Conservation (phyloP, 2,888 invertebrate genomes). For the Scrobipalpa costella region DNA sequence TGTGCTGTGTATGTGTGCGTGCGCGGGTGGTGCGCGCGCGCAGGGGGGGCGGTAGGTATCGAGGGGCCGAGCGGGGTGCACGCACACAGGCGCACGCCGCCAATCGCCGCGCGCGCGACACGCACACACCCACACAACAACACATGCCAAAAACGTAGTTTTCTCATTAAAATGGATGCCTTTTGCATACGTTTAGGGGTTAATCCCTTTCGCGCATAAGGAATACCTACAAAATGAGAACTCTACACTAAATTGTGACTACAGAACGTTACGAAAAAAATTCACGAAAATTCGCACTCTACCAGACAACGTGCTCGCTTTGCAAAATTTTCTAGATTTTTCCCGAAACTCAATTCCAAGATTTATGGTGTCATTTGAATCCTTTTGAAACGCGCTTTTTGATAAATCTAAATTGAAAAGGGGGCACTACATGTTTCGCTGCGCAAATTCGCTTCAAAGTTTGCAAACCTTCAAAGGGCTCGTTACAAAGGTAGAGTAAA, state of each 20-base stretch:
- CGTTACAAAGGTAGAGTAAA: slow-evolving; percentile 28
- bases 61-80: slow-evolving; percentile 65
- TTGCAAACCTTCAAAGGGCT: slow-evolving; percentile 36
- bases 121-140: slow-evolving; percentile 51
- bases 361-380: slow-evolving; percentile 36
- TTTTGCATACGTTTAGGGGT: slow-evolving; percentile 69
- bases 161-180: slow-evolving; percentile 59
- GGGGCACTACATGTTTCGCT: slow-evolving; percentile 30
- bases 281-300: slow-evolving; percentile 54
- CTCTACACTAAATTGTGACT: slow-evolving; percentile 24
- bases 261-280: slow-evolving; percentile 57
- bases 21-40: slow-evolving; percentile 40
- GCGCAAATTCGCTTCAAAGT: slow-evolving; percentile 33
- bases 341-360: slow-evolving; percentile 35
- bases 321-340: slow-evolving; percentile 46
- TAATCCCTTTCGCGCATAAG: slow-evolving; percentile 60
- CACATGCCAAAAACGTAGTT: slow-evolving; percentile 57
- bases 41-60: slow-evolving; percentile 56
- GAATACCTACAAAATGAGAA: slow-evolving; percentile 38
- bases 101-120: slow-evolving; percentile 64
- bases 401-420: slow-evolving; percentile 38
- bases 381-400: slow-evolving; percentile 44
- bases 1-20: slow-evolving; percentile 35
- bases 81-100: slow-evolving; percentile 57
- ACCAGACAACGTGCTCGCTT: slow-evolving; percentile 41